Evolutionary conservation across 2,797 vertebrate genomes (phyloP), one percentile per base, ranked within the genome.

Genomic region (Characodon lateralis): DNA sequence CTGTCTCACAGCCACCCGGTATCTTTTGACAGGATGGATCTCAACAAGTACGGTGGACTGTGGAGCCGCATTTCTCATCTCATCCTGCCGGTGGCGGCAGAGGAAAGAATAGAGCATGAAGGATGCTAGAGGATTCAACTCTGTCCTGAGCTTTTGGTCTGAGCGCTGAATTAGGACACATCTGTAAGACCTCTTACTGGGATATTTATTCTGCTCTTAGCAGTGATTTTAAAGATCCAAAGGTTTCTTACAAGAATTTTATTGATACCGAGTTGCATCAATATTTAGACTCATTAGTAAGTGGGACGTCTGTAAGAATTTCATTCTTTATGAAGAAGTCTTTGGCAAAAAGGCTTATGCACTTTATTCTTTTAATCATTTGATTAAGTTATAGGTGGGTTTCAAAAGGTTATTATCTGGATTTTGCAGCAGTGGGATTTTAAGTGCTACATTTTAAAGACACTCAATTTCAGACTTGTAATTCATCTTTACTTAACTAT

Each of bases 31-130:
- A 91, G 51, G 88, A 98, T 99, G 96, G 97, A 99, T 83, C 88
- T 94, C 0, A 96, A 99, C 88, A 98, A 99, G 74, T 90, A 98
- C 35, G 95, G 97, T 0, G 98, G 98, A 71, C 93, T 99, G n/a
- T 99, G 98, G 98, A 99, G 98, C 84, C 96, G 97, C 13, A 99
- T 99, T 80, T 98, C 98, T 4, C 98, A 99, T 86, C 93, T 99
- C 46, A 96, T 99, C 28, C 94, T 99, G 6, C 98, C 98, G 0
- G 96, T 98, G 5, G 89, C 93, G 59, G 94, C 95, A 0, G 97
- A 97, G 76, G 71, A 84, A 75, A 77, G 7, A 53, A 93, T 97
- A 0, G 96, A 98, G 81, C 86, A 85, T 6, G 14, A 73, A 0
- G 96, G 94, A 0, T 99, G 98, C 85, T 55, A 39, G 39, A 16